phyloP scores from a whole-genome alignment of 1,140 invertebrate genomes.

The Rhopalosiphum maidis region DNA sequence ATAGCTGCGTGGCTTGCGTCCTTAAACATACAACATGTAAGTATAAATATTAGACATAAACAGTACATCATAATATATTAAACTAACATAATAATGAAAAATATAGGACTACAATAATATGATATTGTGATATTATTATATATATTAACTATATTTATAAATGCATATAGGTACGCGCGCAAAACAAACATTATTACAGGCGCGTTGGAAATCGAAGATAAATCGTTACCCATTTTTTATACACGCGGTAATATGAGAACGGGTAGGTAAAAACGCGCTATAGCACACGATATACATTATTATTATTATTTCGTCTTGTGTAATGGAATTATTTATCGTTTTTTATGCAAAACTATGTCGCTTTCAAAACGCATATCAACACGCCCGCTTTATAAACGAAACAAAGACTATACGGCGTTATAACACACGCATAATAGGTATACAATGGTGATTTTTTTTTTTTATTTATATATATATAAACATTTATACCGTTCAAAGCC shows the following conservation, averaged over 20 bases:
- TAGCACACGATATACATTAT: conserved; percentile 3
- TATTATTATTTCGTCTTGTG: conserved; percentile 25
- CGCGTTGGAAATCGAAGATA: not conserved
- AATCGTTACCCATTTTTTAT: not conserved
- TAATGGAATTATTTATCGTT: conserved; percentile 14
- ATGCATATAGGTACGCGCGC: not conserved
- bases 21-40: too few species aligned
- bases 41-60: too few species aligned
- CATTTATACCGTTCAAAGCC: not conserved
- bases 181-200: not conserved
- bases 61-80: not conserved
- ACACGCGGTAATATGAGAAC: not conserved
- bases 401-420: conserved; percentile 14
- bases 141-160: not conserved
- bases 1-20: too few species aligned
- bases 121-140: not conserved
- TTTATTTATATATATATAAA: not conserved
- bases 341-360: conserved; percentile 30
- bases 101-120: not conserved
- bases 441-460: not conserved
- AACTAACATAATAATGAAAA: not conserved
- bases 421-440: conserved; percentile 2
- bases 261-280: not conserved
- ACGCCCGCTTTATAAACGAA: not conserved
- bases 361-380: conserved; percentile 29